Conservation (phyloP, 2,888 invertebrate genomes). For the Chromoteleia sp. region DNA sequence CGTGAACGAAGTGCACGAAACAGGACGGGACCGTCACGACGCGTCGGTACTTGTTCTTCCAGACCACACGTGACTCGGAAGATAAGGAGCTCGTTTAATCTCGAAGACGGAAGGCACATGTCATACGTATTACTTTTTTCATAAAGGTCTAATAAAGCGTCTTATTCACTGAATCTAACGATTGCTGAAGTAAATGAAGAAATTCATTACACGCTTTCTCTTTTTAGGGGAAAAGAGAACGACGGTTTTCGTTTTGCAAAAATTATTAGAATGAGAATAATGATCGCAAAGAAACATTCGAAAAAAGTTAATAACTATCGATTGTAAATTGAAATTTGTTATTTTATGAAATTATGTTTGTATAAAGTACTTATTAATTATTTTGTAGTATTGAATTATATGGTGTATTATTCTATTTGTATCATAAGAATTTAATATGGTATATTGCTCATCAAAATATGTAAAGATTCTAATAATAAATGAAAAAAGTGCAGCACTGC, state of each 20-base stretch:
- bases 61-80: conserved; percentile 74
- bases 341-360: no score
- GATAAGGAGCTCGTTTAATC: conserved; percentile 68
- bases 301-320: no score
- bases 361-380: no score
- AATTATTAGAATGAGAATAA: neutral
- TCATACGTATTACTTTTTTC: conserved; percentile 21
- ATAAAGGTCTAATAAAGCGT: conserved; percentile 20
- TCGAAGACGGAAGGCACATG: conserved; percentile 17
- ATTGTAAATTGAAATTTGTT: no score
- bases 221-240: neutral
- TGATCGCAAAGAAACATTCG: no score
- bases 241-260: neutral
- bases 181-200: no score
- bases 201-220: neutral
- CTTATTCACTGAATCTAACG: conserved; percentile 27
- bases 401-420: no score
- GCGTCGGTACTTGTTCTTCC: conserved; percentile 42
- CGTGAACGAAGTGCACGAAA: conserved; percentile 74
- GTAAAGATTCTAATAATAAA: no score
- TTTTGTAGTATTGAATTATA: no score
- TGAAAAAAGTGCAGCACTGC: no score
- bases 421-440: no score
- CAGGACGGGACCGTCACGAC: conserved; percentile 63
- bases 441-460: no score